These are phyloP conservation scores for Sarcophaga subvicina DNA, from an alignment of 2,888 invertebrate species.

Conservation along the genomic window DNA sequence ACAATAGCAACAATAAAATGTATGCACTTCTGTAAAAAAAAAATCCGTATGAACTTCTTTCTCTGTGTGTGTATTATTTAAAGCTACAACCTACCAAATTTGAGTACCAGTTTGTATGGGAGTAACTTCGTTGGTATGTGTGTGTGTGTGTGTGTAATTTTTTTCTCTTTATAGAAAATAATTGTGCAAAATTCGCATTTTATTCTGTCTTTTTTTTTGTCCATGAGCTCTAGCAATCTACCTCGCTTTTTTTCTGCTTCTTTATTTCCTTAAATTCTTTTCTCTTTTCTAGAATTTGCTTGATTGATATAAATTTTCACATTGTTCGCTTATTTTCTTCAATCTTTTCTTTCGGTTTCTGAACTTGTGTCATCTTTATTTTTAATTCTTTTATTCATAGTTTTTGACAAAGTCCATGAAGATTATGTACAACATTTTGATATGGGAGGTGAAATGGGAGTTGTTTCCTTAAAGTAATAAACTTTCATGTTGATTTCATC, in stretches of 20 bases:
- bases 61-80: conserved; percentile 48
- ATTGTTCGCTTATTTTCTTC: conserved; percentile 1
- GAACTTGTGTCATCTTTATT: conserved; percentile 8
- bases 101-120: conserved; percentile 6
- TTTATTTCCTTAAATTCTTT: conserved; percentile 18
- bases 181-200: conserved; percentile 57
- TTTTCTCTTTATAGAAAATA: conserved; percentile 19
- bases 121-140: not conserved
- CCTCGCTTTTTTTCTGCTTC: conserved; percentile 2
- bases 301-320: conserved; percentile 52
- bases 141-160: not conserved
- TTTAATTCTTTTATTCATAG: not conserved
- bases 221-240: not conserved
- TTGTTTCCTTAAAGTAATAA: not conserved
- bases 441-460: not conserved
- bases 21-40: conserved; percentile 18
- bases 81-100: conserved; percentile 50
- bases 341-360: not conserved
- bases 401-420: not conserved
- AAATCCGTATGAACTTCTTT: not conserved
- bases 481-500: not conserved
- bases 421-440: not conserved
- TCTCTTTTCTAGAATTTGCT: conserved; percentile 18
- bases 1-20: conserved; percentile 47
- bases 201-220: conserved; percentile 38